These are phyloP conservation scores for Ophioninae sp. DNA, from an alignment of 2,888 invertebrate species.

Conservation along the genomic window DNA sequence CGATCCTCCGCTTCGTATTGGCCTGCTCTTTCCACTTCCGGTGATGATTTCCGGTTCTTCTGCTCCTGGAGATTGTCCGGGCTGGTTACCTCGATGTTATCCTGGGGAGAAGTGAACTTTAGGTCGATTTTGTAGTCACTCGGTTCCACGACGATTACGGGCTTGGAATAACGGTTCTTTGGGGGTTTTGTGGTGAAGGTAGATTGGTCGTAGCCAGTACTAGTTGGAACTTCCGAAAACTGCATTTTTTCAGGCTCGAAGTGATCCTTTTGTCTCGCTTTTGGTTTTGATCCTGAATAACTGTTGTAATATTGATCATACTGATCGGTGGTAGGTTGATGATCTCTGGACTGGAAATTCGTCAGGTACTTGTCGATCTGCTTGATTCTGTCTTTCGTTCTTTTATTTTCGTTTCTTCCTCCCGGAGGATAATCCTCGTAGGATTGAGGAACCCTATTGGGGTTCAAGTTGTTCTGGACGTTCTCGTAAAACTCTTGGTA, in stretches of 20 bases:
- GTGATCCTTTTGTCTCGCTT: slow-evolving; percentile 61
- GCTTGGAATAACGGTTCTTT: slow-evolving; percentile 65
- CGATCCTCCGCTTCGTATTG: slow-evolving; percentile 47
- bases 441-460: slow-evolving; percentile 20
- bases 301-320: slow-evolving; percentile 61
- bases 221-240: slow-evolving; percentile 64
- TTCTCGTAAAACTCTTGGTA: slow-evolving; percentile 76
- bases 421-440: slow-evolving; percentile 13
- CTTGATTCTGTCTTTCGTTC: slow-evolving; percentile 65
- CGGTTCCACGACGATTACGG: slow-evolving; percentile 72
- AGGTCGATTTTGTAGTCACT: slow-evolving; percentile 68
- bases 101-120: slow-evolving; percentile 64
- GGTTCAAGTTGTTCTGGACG: slow-evolving; percentile 58
- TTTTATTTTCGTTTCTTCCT: slow-evolving; percentile 15
- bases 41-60: slow-evolving; percentile 19
- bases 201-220: slow-evolving; percentile 45
- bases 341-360: slow-evolving; percentile 62
- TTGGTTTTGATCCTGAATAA: slow-evolving; percentile 22
- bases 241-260: slow-evolving; percentile 69
- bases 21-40: slow-evolving; percentile 11
- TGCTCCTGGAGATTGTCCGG: slow-evolving; percentile 54
- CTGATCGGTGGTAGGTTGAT: slow-evolving; percentile 30
- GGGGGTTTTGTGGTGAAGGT: neutral
- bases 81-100: slow-evolving; percentile 28
- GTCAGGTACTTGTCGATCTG: slow-evolving; percentile 67